phyloP scores from a whole-genome alignment of 2,797 vertebrate species.

The Thunnus albacares region DNA sequence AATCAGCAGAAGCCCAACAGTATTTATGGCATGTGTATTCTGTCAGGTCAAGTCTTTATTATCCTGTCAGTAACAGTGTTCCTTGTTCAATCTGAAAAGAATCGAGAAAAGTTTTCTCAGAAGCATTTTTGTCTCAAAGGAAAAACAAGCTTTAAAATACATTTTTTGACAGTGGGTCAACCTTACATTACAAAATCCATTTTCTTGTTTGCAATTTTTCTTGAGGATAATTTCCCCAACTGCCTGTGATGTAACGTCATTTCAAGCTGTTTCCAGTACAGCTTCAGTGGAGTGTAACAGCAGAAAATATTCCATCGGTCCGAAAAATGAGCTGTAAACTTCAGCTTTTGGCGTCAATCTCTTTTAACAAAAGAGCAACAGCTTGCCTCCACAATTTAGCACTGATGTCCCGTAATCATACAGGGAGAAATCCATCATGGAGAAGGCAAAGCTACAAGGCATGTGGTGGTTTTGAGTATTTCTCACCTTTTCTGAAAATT shows the following conservation, averaged over 20 bases:
- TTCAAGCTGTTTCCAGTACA: slow-evolving; percentile 20
- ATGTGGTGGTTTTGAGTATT: slow-evolving; percentile 29
- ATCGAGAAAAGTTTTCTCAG: not conserved
- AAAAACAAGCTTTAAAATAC: slow-evolving; percentile 5
- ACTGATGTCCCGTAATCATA: slow-evolving; percentile 12
- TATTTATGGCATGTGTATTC: slow-evolving; percentile 37
- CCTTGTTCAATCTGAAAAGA: slow-evolving; percentile 14
- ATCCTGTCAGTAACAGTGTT: slow-evolving; percentile 18
- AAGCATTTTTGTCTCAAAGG: slow-evolving; percentile 12
- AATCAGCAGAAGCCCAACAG: slow-evolving; percentile 9
- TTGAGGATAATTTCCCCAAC: slow-evolving; percentile 10
- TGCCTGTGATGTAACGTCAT: not conserved
- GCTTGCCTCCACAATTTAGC: slow-evolving; percentile 15
- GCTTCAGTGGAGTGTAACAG: slow-evolving; percentile 14
- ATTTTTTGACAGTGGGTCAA: slow-evolving; percentile 4
- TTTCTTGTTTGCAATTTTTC: slow-evolving; percentile 4
- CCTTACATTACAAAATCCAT: slow-evolving; percentile 5
- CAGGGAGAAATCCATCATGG: slow-evolving; percentile 7
- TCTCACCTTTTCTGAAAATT: slow-evolving; percentile 37
- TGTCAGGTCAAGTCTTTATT: slow-evolving; percentile 37
- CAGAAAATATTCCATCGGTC: slow-evolving; percentile 39
- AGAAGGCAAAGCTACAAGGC: slow-evolving; percentile 4
- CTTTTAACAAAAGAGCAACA: slow-evolving; percentile 13
- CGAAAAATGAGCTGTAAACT: slow-evolving; percentile 17
- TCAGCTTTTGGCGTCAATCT: slow-evolving; percentile 2